These are phyloP conservation scores for Coccyzus lansbergi DNA, from an alignment of 2,797 vertebrate species.

Conservation along the genomic window DNA sequence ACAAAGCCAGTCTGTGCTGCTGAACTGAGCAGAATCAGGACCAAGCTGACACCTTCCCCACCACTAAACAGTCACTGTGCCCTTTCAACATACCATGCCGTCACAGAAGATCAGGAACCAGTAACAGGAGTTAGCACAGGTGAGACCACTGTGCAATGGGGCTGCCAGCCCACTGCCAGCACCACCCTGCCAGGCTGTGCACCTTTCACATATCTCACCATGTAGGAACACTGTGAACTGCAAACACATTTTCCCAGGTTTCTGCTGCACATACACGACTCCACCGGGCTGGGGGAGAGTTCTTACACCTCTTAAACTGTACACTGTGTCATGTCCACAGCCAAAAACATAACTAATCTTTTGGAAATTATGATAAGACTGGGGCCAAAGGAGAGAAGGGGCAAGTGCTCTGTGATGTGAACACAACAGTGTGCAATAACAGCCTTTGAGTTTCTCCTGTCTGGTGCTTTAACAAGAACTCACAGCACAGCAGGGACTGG, in stretches of 20 bases:
- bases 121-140: accelerated
- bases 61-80: neutral
- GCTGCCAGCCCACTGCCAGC: neutral
- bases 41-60: accelerated
- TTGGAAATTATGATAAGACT: neutral
- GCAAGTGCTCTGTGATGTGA: neutral
- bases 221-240: neutral
- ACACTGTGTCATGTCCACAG: accelerated
- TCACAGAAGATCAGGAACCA: accelerated
- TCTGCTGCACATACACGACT: neutral
- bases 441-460: neutral
- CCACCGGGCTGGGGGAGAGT: neutral
- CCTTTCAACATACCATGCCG: neutral
- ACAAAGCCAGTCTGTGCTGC: too few species aligned
- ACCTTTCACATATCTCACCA: accelerated
- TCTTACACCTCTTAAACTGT: neutral
- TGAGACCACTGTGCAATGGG: neutral
- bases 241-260: neutral
- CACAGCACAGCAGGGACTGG: accelerated
- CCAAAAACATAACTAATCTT: neutral
- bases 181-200: accelerated
- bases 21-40: accelerated
- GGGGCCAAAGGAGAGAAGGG: neutral
- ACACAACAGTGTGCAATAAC: neutral
- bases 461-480: neutral